A percentile compares a stretch with the other conserved stretches of the same genome.
Conservation (phyloP, 2,797 vertebrate species). For the Euphonia xanthogaster region DNA sequence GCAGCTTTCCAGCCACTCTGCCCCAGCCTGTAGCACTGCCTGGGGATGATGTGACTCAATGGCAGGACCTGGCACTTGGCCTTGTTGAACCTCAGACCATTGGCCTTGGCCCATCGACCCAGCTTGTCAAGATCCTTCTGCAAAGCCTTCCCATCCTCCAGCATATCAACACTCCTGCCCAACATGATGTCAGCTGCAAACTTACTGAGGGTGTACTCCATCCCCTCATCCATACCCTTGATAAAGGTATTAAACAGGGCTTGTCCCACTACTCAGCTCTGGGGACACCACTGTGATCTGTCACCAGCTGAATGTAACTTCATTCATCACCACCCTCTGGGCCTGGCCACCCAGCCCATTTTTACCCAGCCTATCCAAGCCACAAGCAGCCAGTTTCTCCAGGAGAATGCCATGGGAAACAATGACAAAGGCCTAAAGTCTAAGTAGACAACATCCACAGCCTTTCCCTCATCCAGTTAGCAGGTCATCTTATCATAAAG, state of each 20-base stretch:
- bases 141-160: neutral
- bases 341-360: neutral
- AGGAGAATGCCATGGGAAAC: neutral
- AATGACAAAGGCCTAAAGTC: neutral
- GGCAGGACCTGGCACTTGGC: rapidly evolving
- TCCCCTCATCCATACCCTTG: no score
- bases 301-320: neutral
- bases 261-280: neutral
- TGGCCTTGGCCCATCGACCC: rapidly evolving
- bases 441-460: neutral
- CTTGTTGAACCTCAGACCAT: neutral
- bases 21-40: no score
- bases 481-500: neutral
- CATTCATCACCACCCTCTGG: neutral
- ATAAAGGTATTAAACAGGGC: neutral
- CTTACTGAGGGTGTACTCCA: neutral
- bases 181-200: neutral
- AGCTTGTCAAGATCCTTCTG: neutral
- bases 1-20: neutral
- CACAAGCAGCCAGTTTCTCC: neutral
- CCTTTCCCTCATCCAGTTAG: neutral
- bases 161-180: neutral
- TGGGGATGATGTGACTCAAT: neutral
- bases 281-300: neutral
- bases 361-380: neutral